Conservation (phyloP, 2,888 invertebrate genomes). For the Sinotaia quadrata region DNA sequence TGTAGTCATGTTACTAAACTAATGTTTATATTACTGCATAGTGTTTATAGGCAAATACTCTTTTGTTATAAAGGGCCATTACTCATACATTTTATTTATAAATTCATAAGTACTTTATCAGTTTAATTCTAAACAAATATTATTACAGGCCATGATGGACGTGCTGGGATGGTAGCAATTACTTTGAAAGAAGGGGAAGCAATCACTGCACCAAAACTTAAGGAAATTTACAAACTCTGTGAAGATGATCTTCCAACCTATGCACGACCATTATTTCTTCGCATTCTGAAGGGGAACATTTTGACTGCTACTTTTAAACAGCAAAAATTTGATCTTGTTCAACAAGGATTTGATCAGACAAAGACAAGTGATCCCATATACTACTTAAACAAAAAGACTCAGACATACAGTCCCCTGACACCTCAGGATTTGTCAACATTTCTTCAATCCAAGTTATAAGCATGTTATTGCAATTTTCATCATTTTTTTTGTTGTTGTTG, state of each 20-base stretch:
- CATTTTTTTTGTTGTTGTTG: too few relatives aligned
- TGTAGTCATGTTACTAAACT: too few relatives aligned
- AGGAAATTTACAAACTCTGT: slow-evolving; percentile 42
- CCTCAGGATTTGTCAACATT: slow-evolving; percentile 22
- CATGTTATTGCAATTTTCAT: too few relatives aligned
- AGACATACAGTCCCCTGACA: slow-evolving; percentile 41
- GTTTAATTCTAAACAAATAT: too few relatives aligned
- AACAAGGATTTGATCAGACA: slow-evolving; percentile 52
- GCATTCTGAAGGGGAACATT: slow-evolving; percentile 44
- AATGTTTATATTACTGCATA: too few relatives aligned
- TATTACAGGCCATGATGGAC: slow-evolving; percentile 44
- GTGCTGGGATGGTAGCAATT: slow-evolving; percentile 61
- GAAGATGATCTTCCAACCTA: slow-evolving; percentile 50
- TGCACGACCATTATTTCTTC: slow-evolving; percentile 58
- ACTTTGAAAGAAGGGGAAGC: slow-evolving; percentile 38
- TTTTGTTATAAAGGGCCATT: too few relatives aligned
- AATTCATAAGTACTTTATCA: too few relatives aligned
- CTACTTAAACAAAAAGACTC: slow-evolving; percentile 40
- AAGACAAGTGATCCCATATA: slow-evolving; percentile 45
- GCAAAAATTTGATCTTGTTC: slow-evolving; percentile 43
- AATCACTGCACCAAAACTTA: slow-evolving; percentile 32
- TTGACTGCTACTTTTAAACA: slow-evolving; percentile 61
- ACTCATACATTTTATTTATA: too few relatives aligned
- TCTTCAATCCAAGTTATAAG: slow-evolving; percentile 44
- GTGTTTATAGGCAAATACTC: too few relatives aligned